Percentiles rank a stretch among this genome's conserved stretches.
Evolutionary conservation across 2,888 invertebrate species (phyloP).

Genomic region (Dynastes tityus): DNA sequence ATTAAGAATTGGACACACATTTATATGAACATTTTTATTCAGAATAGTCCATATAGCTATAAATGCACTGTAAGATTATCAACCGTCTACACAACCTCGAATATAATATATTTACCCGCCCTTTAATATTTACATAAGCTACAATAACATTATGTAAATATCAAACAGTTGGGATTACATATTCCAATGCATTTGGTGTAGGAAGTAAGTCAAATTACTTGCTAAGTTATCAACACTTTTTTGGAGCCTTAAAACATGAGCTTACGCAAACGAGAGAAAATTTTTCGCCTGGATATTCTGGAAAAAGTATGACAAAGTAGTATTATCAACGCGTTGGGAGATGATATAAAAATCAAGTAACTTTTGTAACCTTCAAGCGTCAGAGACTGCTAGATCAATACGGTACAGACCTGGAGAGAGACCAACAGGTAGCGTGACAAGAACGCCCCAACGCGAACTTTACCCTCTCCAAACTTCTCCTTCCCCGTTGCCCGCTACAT

Average conservation of each 20-base stretch:
- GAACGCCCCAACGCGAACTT: slow-evolving; percentile 54
- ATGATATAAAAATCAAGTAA: slow-evolving; percentile 58
- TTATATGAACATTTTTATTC: no score
- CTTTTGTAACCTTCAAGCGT: slow-evolving; percentile 62
- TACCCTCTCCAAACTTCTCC: slow-evolving; percentile 48
- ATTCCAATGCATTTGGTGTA: no score
- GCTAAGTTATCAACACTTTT: neutral
- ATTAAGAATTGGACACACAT: no score
- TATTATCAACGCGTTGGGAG: slow-evolving; percentile 15
- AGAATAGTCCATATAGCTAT: no score
- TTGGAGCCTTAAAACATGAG: neutral
- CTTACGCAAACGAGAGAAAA: no score
- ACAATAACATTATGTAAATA: no score
- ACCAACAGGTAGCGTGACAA: slow-evolving; percentile 66
- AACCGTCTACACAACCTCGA: no score
- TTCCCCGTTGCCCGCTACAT: slow-evolving; percentile 15
- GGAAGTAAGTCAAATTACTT: neutral
- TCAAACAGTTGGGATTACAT: no score
- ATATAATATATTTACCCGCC: no score
- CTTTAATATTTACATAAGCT: no score
- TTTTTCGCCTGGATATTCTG: neutral
- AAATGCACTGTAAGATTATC: no score
- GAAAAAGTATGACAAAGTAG: slow-evolving; percentile 20
- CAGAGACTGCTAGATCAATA: slow-evolving; percentile 62
- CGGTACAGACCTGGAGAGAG: slow-evolving; percentile 63